Base-by-base conservation (phyloP, 92 coral and sea anemone genomes). In the Phenganax subtilis region DNA sequence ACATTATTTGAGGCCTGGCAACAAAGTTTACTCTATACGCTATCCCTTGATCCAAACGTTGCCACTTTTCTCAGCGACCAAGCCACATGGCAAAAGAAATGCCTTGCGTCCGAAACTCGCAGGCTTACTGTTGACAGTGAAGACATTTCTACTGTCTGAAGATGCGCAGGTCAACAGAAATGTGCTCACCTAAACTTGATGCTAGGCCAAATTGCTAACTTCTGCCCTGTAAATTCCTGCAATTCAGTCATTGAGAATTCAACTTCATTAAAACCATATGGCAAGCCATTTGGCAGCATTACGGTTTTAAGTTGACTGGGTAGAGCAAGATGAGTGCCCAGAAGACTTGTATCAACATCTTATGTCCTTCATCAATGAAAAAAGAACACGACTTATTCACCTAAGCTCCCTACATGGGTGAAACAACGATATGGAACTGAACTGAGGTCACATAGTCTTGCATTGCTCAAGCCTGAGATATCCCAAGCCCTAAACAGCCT, bases 311-410 rank as follows among this genome's bases (percentile, higher is more conserved):
- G 68, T 76, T 75, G 55, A 89, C 91, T 10, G 84, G 89, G 25
- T 88, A 12, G 89, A 85, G 17, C 80, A 86, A 1, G 84, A 88
- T 61, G 93, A 88, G 71, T 87, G 91, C 76, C 93, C 91, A 8
- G 93, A 88, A 57, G 93, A 88, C 85, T 83, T 90, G 4, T 88
- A 80, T 85, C 93, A 90, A 71, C 66, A 87, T 44, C 80, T 75
- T 20, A 20, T 20, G 90, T 85, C 89, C 59, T 85, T 90, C 55
- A 81, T 85, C 44, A 88, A 90, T 71, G 90, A 88, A 30, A 66
- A 27, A 87, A 89, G 67, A 83, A 89, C 79, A 67, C 87, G 51
- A 76, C 83, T 72, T 54, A 82, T 51, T 55, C 53, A 57, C 86
- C 82, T 12, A 71, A 82, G 20, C 88, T 82, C 86, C 82, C 88